A percentile compares a stretch with the other conserved stretches of the same genome.
phyloP scores from a whole-genome alignment of 1,140 invertebrate genomes.

The Heliconius melpomene region DNA sequence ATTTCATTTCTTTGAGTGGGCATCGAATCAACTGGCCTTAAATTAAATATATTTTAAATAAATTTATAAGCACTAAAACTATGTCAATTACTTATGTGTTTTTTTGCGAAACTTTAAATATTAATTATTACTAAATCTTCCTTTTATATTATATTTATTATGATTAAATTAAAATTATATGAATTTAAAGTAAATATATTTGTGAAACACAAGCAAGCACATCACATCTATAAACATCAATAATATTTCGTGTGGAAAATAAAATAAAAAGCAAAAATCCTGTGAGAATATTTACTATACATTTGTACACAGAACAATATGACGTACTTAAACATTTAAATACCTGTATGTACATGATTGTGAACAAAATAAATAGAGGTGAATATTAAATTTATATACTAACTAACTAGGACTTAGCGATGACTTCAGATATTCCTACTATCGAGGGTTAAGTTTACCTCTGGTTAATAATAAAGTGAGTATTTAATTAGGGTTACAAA shows the following conservation, averaged over 20 bases:
- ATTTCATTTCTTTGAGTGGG: no score
- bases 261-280: slow-evolving; percentile 47
- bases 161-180: no score
- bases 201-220: no score
- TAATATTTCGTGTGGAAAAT: slow-evolving; percentile 30
- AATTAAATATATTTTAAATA: no score
- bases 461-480: slow-evolving; percentile 61
- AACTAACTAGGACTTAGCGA: slow-evolving; percentile 61
- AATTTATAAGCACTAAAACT: no score
- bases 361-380: slow-evolving; percentile 73
- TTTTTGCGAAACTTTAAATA: no score
- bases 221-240: background rate
- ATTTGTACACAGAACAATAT: slow-evolving; percentile 77
- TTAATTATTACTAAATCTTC: no score
- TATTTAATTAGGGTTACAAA: slow-evolving; percentile 53
- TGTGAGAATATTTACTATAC: slow-evolving; percentile 71
- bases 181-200: no score
- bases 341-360: slow-evolving; percentile 70
- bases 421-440: slow-evolving; percentile 52
- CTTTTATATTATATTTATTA: no score
- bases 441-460: slow-evolving; percentile 45
- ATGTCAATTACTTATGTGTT: no score
- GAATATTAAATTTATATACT: slow-evolving; percentile 60
- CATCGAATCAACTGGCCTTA: no score
- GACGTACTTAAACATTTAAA: slow-evolving; percentile 64